These are phyloP conservation scores for Pelodytes ibericus DNA, from an alignment of 2,797 vertebrate species.

Conservation along the genomic window DNA sequence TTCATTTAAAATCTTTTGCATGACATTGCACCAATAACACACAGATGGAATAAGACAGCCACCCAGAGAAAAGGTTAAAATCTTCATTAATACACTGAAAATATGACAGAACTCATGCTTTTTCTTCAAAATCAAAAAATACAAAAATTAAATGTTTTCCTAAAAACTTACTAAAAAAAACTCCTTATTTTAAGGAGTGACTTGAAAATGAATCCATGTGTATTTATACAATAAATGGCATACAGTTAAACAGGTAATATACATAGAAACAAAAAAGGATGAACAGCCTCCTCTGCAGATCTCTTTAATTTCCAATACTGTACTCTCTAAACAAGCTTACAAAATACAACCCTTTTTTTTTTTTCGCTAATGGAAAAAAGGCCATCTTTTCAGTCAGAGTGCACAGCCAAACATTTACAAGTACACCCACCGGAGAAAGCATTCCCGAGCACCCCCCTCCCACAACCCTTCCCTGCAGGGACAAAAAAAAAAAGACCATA, in stretches of 20 bases:
- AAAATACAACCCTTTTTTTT: slow-evolving; percentile 82
- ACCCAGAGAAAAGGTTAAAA: slow-evolving; percentile 96
- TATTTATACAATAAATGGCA: slow-evolving; percentile 93
- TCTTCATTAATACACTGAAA: slow-evolving; percentile 99
- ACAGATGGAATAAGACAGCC: slow-evolving; percentile 90
- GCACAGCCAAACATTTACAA: slow-evolving; percentile 72
- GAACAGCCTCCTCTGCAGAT: slow-evolving; percentile 87
- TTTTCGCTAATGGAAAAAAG: slow-evolving; percentile 69
- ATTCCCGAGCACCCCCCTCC: slow-evolving; percentile 16
- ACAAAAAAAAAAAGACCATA: slow-evolving; percentile 39
- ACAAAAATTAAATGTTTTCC: slow-evolving; percentile 90
- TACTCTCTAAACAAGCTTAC: slow-evolving; percentile 83
- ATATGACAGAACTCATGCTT: slow-evolving; percentile 97
- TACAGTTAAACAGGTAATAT: slow-evolving; percentile 97
- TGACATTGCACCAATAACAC: slow-evolving; percentile 90
- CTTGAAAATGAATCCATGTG: slow-evolving; percentile 94
- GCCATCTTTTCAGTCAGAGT: slow-evolving; percentile 78
- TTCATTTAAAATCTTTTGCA: not conserved
- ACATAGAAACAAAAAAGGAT: slow-evolving; percentile 94
- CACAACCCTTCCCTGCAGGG: slow-evolving; percentile 37
- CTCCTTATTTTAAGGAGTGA: slow-evolving; percentile 94
- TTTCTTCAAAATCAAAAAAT: slow-evolving; percentile 95
- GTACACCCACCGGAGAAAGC: slow-evolving; percentile 74
- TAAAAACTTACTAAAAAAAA: slow-evolving; percentile 80
- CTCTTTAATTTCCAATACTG: slow-evolving; percentile 84